A percentile compares a stretch with the other conserved stretches of the same genome.
Conservation (phyloP, 2,888 invertebrate genomes). For the Corbicula japonica region DNA sequence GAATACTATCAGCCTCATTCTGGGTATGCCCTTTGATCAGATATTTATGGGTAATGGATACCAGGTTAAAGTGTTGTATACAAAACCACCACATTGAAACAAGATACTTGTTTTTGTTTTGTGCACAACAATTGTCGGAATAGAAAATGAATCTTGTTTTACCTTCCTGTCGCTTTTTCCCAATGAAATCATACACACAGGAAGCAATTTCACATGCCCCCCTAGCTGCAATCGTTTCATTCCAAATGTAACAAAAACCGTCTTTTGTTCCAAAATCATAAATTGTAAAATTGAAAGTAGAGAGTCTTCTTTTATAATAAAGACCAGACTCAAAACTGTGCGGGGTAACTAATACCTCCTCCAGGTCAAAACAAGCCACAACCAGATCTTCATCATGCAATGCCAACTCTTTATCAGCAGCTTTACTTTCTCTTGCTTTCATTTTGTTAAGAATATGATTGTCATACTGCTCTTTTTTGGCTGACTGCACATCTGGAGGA, state of each 20-base stretch:
- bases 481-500: background rate
- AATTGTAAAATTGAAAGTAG: constrained; percentile 47
- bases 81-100: constrained; percentile 49
- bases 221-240: constrained; percentile 46
- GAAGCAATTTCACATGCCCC: constrained; percentile 54
- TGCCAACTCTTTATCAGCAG: constrained; percentile 33
- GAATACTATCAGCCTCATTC: constrained; percentile 51
- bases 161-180: constrained; percentile 24
- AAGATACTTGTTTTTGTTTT: constrained; percentile 60
- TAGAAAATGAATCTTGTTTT: constrained; percentile 44
- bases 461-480: constrained; percentile 13
- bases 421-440: constrained; percentile 37
- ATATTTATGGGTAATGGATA: constrained; percentile 48
- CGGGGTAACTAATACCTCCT: constrained; percentile 51
- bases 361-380: constrained; percentile 50
- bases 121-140: constrained; percentile 52
- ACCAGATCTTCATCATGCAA: constrained; percentile 5
- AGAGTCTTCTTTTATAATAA: constrained; percentile 45
- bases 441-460: constrained; percentile 35
- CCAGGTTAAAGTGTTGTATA: constrained; percentile 40
- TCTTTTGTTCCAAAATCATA: constrained; percentile 43
- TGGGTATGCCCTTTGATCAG: constrained; percentile 57
- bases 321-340: constrained; percentile 48
- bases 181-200: constrained; percentile 44
- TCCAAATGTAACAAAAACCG: constrained; percentile 47